phyloP scores from a whole-genome alignment of 2,888 invertebrate genomes.

The Odiellus spinosus region DNA sequence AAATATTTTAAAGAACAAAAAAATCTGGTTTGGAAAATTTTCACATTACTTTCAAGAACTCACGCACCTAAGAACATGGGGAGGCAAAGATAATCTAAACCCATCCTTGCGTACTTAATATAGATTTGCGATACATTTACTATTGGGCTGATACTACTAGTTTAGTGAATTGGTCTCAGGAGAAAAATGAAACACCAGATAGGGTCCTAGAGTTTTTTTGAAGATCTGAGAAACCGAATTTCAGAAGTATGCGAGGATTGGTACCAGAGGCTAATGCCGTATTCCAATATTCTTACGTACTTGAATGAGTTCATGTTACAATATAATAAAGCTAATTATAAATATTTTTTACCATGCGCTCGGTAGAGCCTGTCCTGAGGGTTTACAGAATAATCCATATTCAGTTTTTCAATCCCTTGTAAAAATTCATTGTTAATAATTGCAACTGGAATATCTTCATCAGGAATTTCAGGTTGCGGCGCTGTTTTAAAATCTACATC shows the following conservation, averaged over 20 bases:
- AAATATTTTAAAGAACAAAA: conserved; percentile 3
- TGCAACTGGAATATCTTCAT: conserved; percentile 46
- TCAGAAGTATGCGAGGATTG: neutral
- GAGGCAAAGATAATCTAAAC: neutral
- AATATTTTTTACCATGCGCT: conserved; percentile 58
- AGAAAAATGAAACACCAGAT: too few species aligned
- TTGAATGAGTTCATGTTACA: too few species aligned
- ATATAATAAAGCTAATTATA: too few species aligned
- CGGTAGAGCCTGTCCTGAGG: conserved; percentile 70
- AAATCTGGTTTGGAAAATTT: neutral
- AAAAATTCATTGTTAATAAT: conserved; percentile 44
- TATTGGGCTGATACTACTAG: neutral
- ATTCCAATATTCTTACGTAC: too few species aligned
- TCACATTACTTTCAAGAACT: neutral
- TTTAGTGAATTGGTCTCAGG: neutral
- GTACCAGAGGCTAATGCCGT: too few species aligned
- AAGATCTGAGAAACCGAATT: neutral
- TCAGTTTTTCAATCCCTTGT: conserved; percentile 38
- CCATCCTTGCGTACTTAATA: too few species aligned
- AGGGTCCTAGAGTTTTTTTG: neutral
- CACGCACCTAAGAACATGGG: neutral
- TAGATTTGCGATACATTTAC: neutral
- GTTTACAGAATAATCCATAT: conserved; percentile 47
- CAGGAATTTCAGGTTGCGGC: conserved; percentile 18
- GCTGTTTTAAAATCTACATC: too few species aligned